Conservation (phyloP, 2,888 invertebrate species). For the Bugula neritina region DNA sequence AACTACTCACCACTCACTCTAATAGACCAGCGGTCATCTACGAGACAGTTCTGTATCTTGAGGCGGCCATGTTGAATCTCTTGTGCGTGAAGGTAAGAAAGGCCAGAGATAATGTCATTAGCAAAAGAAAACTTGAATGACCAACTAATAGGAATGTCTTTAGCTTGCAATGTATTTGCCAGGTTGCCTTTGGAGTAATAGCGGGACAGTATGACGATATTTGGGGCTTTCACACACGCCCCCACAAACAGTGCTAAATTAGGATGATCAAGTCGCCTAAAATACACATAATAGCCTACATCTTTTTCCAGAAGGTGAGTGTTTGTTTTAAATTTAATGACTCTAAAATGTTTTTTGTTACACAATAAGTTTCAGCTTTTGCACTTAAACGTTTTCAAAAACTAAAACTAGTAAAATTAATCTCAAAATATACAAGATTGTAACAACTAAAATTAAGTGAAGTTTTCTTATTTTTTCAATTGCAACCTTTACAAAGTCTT, state of each 20-base stretch:
- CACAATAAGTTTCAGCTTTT: too few relatives aligned
- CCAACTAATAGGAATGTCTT: slow-evolving; percentile 46
- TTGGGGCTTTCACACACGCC: slow-evolving; percentile 40
- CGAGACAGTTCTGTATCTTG: slow-evolving; percentile 43
- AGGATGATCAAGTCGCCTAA: slow-evolving; percentile 40
- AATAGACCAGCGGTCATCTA: slow-evolving; percentile 46
- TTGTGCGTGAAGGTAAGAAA: slow-evolving; percentile 39
- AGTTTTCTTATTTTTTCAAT: too few relatives aligned
- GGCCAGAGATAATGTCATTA: slow-evolving; percentile 39
- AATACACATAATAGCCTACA: slow-evolving; percentile 29
- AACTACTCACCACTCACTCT: slow-evolving; percentile 43
- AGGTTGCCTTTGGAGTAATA: slow-evolving; percentile 49
- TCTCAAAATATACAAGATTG: too few relatives aligned
- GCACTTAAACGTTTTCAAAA: too few relatives aligned
- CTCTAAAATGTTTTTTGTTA: too few relatives aligned
- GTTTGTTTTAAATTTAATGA: too few relatives aligned
- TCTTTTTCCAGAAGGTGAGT: too few relatives aligned
- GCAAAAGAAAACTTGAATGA: slow-evolving; percentile 45
- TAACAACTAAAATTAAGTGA: too few relatives aligned
- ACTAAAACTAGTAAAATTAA: too few relatives aligned
- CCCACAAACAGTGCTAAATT: slow-evolving; percentile 44
- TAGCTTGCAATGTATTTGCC: slow-evolving; percentile 42
- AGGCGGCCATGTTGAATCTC: slow-evolving; percentile 38
- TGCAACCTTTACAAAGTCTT: too few relatives aligned
- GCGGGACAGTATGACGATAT: slow-evolving; percentile 41